phyloP scores from a whole-genome alignment of 2,797 vertebrate species.

The Sitta carolinensis region DNA sequence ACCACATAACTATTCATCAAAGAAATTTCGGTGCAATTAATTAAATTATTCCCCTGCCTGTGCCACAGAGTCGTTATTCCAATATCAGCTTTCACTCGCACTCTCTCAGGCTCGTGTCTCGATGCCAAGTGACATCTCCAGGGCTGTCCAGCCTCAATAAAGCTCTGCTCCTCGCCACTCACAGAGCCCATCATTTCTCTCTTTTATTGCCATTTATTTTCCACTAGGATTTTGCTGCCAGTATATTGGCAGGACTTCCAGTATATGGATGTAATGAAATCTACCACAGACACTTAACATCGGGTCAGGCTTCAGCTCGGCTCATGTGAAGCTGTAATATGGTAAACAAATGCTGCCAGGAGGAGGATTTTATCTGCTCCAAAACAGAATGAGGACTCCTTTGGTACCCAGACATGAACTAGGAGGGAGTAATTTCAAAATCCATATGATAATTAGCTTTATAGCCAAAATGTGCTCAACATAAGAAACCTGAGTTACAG shows the following conservation, averaged over 20 bases:
- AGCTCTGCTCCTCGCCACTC: slow-evolving; percentile 87
- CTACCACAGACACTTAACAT: slow-evolving; percentile 97
- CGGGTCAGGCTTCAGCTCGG: slow-evolving; percentile 87
- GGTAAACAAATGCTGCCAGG: slow-evolving; percentile 93
- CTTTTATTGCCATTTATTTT: slow-evolving; percentile 99
- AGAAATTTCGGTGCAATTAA: slow-evolving; percentile 96
- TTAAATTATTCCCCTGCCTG: slow-evolving; percentile 93
- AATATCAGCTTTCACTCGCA: slow-evolving; percentile 89
- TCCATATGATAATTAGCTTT: slow-evolving; percentile 74
- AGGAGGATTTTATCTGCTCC: slow-evolving; percentile 80
- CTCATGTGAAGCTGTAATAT: slow-evolving; percentile 91
- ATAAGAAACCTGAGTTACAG: slow-evolving; percentile 50
- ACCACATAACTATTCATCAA: slow-evolving; percentile 93
- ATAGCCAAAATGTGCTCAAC: slow-evolving; percentile 68
- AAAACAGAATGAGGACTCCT: slow-evolving; percentile 76
- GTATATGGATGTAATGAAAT: slow-evolving; percentile 98
- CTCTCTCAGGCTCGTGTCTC: slow-evolving; percentile 83
- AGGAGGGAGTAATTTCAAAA: slow-evolving; percentile 70
- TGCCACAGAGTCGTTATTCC: slow-evolving; percentile 86
- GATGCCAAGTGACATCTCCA: slow-evolving; percentile 92
- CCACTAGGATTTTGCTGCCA: slow-evolving; percentile 97
- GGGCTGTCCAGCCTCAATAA: slow-evolving; percentile 90
- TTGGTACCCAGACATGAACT: slow-evolving; percentile 61
- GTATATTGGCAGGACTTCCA: slow-evolving; percentile 98
- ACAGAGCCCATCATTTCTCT: slow-evolving; percentile 92